Conservation (phyloP, 2,797 vertebrate species). For the Myotis myotis region DNA sequence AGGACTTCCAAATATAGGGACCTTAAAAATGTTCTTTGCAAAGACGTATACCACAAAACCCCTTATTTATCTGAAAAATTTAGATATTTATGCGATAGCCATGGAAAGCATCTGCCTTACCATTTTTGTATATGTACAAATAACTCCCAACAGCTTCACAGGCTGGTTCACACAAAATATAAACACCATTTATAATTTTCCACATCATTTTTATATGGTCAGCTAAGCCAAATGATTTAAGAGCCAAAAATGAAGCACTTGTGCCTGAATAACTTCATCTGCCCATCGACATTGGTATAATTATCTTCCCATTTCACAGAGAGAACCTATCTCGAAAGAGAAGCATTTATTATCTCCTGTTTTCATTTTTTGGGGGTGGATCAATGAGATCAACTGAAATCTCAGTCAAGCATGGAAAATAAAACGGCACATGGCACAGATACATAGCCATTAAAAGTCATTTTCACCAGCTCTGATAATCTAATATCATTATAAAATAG, state of each 20-base stretch:
- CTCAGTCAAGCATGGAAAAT: slow-evolving; percentile 18
- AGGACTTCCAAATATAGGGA: not conserved
- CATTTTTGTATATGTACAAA: not conserved
- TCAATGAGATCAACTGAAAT: slow-evolving; percentile 44
- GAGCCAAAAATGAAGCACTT: not conserved
- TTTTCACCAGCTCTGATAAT: slow-evolving; percentile 46
- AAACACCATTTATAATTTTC: slow-evolving; percentile 24
- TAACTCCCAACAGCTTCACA: not conserved
- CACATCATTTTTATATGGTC: not conserved
- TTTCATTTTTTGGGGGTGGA: not conserved
- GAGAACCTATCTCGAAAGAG: not conserved
- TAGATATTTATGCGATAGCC: not conserved
- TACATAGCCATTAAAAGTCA: not conserved
- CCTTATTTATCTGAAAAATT: not conserved
- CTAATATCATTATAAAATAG: slow-evolving; percentile 56
- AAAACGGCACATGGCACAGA: not conserved
- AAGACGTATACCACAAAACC: not conserved
- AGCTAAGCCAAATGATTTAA: not conserved
- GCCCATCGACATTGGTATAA: not conserved
- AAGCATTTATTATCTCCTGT: not conserved
- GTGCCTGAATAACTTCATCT: not conserved
- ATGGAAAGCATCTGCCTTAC: not conserved
- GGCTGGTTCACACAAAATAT: not conserved
- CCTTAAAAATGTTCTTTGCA: not conserved
- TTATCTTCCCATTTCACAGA: not conserved